These are phyloP conservation scores for Scaptomyza polygonia DNA, from an alignment of 2,888 invertebrate genomes.

Conservation along the genomic window DNA sequence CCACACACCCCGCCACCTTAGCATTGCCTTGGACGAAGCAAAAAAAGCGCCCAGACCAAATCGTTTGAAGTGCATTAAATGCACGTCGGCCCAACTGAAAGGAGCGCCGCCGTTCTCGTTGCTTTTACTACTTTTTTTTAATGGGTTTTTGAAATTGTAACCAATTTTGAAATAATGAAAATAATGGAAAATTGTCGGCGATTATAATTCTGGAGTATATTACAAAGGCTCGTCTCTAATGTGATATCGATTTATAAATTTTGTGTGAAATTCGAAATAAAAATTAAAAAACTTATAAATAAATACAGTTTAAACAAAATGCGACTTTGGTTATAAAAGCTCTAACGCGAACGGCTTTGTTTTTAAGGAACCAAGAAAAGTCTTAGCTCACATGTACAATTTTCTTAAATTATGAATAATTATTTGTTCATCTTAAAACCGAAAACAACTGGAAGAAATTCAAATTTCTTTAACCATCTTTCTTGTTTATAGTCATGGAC, in stretches of 20 bases:
- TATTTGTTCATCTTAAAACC: not conserved
- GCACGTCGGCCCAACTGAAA: slow-evolving; percentile 56
- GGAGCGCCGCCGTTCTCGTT: slow-evolving; percentile 38
- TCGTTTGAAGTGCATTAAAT: slow-evolving; percentile 75
- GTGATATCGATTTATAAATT: not conserved
- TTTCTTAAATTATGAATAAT: not conserved
- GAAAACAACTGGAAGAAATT: too few species aligned
- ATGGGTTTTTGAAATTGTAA: slow-evolving; percentile 62
- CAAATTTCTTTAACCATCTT: not conserved
- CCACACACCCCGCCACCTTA: not conserved
- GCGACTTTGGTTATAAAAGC: not conserved
- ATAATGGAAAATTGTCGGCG: slow-evolving; percentile 52
- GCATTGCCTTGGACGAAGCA: not conserved
- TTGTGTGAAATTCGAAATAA: not conserved
- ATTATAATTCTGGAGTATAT: slow-evolving; percentile 25
- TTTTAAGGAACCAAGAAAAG: not conserved
- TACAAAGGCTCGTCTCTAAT: slow-evolving; percentile 7
- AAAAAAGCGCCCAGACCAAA: slow-evolving; percentile 48
- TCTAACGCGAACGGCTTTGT: not conserved
- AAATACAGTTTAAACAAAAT: not conserved
- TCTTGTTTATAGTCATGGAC: too few species aligned
- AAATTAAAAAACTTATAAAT: not conserved
- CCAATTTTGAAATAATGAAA: slow-evolving; percentile 71
- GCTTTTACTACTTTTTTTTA: slow-evolving; percentile 49
- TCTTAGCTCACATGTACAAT: too few species aligned